Evolutionary conservation across 2,888 invertebrate genomes (phyloP).

Genomic region (Ectropis crepuscularia): DNA sequence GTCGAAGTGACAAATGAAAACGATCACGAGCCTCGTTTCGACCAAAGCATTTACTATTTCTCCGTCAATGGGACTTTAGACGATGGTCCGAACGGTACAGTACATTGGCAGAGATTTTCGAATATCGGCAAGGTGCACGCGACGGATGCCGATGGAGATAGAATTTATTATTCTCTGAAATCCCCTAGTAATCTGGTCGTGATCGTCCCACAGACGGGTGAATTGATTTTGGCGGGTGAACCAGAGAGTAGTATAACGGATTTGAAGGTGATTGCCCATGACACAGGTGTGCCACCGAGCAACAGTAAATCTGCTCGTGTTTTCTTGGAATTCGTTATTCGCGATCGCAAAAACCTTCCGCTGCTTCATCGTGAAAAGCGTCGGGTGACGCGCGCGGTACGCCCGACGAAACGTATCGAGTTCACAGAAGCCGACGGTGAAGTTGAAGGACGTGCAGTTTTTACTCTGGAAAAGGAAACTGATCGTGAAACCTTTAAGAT

Average conservation of each 20-base stretch:
- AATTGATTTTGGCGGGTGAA: slow-evolving; percentile 92
- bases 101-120: slow-evolving; percentile 91
- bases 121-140: slow-evolving; percentile 94
- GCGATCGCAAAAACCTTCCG: slow-evolving; percentile 85
- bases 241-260: slow-evolving; percentile 88
- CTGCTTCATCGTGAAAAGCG: slow-evolving; percentile 89
- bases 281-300: slow-evolving; percentile 90
- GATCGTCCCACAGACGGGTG: slow-evolving; percentile 96
- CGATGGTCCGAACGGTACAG: slow-evolving; percentile 85
- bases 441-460: slow-evolving; percentile 94
- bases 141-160: slow-evolving; percentile 95
- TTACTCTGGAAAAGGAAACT: slow-evolving; percentile 95
- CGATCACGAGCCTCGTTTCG: slow-evolving; percentile 95
- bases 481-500: slow-evolving; percentile 97
- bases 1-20: slow-evolving; percentile 94
- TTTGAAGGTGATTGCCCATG: slow-evolving; percentile 92
- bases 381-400: slow-evolving; percentile 94
- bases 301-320: slow-evolving; percentile 90
- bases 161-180: slow-evolving; percentile 93
- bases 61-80: slow-evolving; percentile 87
- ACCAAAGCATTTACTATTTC: slow-evolving; percentile 91
- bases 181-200: slow-evolving; percentile 93
- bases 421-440: slow-evolving; percentile 96
- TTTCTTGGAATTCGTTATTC: slow-evolving; percentile 88
- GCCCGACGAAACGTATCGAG: slow-evolving; percentile 96